These are phyloP conservation scores for Daktulosphaira vitifoliae DNA, from an alignment of 1,140 invertebrate species.

Conservation along the genomic window DNA sequence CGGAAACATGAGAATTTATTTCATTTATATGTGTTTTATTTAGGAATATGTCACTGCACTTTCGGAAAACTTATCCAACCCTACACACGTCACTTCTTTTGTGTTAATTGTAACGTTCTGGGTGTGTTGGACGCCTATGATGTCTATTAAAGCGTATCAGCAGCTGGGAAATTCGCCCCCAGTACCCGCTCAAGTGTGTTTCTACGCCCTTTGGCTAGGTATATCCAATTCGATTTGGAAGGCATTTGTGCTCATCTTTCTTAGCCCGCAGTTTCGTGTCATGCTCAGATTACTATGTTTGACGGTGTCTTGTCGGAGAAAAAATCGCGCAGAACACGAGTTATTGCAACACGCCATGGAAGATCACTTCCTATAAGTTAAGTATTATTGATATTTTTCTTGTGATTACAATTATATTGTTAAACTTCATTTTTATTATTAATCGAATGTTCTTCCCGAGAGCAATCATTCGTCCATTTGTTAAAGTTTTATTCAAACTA, in stretches of 20 bases:
- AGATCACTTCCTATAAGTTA: slow-evolving; percentile 49
- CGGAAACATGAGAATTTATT: not conserved
- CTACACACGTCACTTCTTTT: slow-evolving; percentile 90
- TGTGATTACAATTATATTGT: not conserved
- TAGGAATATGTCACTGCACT: slow-evolving; percentile 78
- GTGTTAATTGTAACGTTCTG: slow-evolving; percentile 81
- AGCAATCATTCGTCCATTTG: slow-evolving; percentile 32
- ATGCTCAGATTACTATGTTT: slow-evolving; percentile 77
- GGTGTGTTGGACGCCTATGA: slow-evolving; percentile 86
- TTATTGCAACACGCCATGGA: slow-evolving; percentile 73
- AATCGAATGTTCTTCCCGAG: slow-evolving; percentile 33
- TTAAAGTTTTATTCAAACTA: slow-evolving; percentile 25
- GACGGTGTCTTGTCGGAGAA: slow-evolving; percentile 77
- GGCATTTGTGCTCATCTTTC: slow-evolving; percentile 72
- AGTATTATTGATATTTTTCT: slow-evolving; percentile 25
- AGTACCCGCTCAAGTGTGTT: slow-evolving; percentile 71
- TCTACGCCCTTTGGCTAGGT: slow-evolving; percentile 86
- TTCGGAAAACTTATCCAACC: slow-evolving; percentile 81
- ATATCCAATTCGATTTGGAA: slow-evolving; percentile 92
- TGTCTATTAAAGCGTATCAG: slow-evolving; percentile 59
- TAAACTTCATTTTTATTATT: slow-evolving; percentile 26
- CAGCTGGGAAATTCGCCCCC: slow-evolving; percentile 32
- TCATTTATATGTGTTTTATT: not conserved
- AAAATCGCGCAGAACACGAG: slow-evolving; percentile 64
- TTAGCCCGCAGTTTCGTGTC: slow-evolving; percentile 83